These are phyloP conservation scores for Cremastobaeus sp. DNA, from an alignment of 2,888 invertebrate species.

Conservation along the genomic window DNA sequence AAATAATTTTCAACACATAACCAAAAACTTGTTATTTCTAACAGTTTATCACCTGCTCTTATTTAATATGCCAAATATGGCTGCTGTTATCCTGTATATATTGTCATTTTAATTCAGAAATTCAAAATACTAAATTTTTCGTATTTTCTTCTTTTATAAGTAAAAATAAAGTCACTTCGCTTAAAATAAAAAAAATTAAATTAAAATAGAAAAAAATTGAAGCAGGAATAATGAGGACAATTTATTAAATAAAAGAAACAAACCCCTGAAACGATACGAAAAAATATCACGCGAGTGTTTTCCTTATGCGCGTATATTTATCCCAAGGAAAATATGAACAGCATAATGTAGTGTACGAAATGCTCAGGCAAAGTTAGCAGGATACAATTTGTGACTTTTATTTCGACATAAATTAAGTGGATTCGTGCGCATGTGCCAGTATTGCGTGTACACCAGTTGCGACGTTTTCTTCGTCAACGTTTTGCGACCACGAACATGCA, in stretches of 20 bases:
- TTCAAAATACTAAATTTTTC: too few relatives aligned
- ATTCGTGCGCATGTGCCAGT: slow-evolving; percentile 40
- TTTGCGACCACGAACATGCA: slow-evolving; percentile 32
- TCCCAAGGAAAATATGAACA: slow-evolving; percentile 22
- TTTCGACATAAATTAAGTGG: slow-evolving; percentile 46
- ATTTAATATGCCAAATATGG: too few relatives aligned
- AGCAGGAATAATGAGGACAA: neutral
- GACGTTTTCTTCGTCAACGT: slow-evolving; percentile 48
- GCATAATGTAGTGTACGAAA: slow-evolving; percentile 7
- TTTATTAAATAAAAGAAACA: neutral
- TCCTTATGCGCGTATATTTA: slow-evolving; percentile 10
- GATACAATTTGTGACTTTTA: slow-evolving; percentile 43
- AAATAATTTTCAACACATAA: too few relatives aligned
- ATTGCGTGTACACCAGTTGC: slow-evolving; percentile 45
- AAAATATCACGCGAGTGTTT: slow-evolving; percentile 7
- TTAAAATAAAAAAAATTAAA: too few relatives aligned
- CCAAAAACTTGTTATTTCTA: too few relatives aligned
- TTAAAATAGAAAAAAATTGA: too few relatives aligned
- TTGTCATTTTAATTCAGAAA: too few relatives aligned
- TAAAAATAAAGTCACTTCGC: too few relatives aligned
- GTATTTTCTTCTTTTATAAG: too few relatives aligned
- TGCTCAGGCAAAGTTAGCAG: slow-evolving; percentile 34
- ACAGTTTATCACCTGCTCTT: too few relatives aligned
- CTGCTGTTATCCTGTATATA: too few relatives aligned
- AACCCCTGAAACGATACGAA: neutral